Evolutionary conservation across 1,140 invertebrate genomes (phyloP).

Genomic region (Diabrotica virgifera): DNA sequence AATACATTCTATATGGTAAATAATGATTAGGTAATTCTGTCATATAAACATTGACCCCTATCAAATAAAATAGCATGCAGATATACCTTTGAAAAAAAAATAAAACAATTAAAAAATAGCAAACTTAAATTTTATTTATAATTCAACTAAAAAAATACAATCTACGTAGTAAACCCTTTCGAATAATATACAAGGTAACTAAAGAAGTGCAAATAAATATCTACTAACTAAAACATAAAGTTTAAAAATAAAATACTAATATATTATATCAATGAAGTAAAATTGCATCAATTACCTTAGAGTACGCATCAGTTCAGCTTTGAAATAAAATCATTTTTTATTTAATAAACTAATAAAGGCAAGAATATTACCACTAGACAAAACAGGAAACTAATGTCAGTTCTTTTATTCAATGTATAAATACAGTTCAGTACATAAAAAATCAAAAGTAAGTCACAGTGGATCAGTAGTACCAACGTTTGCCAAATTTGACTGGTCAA

Average conservation of each 20-base stretch:
- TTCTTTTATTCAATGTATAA: constrained; percentile 23
- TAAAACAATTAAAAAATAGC: background rate
- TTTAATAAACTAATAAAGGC: constrained; percentile 22
- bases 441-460: no score
- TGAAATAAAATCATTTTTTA: background rate
- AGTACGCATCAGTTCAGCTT: background rate
- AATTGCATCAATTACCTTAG: constrained; percentile 36
- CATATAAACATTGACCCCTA: constrained; percentile 1
- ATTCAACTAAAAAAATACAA: constrained; percentile 26
- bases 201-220: constrained; percentile 37
- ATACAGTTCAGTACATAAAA: background rate
- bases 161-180: constrained; percentile 28
- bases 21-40: no score
- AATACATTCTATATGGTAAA: no score
- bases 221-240: constrained; percentile 27
- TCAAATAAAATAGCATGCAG: constrained; percentile 19
- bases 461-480: background rate
- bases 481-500: no score
- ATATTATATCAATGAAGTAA: constrained; percentile 13
- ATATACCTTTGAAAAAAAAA: background rate
- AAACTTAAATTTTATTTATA: background rate
- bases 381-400: constrained; percentile 31
- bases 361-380: constrained; percentile 27
- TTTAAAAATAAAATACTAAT: constrained; percentile 26
- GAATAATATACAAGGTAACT: constrained; percentile 37